A percentile compares a stretch with the other conserved stretches of the same genome.
Conservation (phyloP, 2,113 vertebrate species). For the Stigmatopora argus region DNA sequence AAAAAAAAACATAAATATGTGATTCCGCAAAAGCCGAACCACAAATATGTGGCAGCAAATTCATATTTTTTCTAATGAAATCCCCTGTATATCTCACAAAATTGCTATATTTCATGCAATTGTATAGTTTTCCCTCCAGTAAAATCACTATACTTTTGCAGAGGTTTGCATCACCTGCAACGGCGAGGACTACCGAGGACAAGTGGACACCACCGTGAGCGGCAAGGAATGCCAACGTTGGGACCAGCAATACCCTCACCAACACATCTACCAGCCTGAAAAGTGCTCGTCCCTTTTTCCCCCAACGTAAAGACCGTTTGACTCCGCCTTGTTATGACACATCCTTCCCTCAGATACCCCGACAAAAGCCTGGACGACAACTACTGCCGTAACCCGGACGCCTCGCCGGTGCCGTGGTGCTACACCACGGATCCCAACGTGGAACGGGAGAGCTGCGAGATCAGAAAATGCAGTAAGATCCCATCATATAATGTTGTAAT, state of each 20-base stretch:
- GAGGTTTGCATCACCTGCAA: constrained; percentile 87
- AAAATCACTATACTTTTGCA: constrained; percentile 41
- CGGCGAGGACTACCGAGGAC: constrained; percentile 87
- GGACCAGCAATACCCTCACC: constrained; percentile 89
- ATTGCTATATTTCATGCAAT: too few relatives aligned
- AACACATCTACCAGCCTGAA: constrained; percentile 85
- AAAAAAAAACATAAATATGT: too few relatives aligned
- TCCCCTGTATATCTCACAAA: too few relatives aligned
- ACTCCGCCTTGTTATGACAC: neutral
- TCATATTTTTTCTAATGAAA: too few relatives aligned
- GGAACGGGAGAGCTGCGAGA: constrained; percentile 82
- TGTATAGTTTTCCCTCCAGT: neutral
- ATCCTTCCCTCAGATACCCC: constrained; percentile 75
- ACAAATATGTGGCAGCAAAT: too few relatives aligned
- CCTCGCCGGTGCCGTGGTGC: constrained; percentile 91
- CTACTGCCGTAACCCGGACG: constrained; percentile 93
- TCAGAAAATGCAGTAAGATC: constrained; percentile 81
- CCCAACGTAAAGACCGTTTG: neutral
- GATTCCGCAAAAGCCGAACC: too few relatives aligned
- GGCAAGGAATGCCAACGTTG: constrained; percentile 91
- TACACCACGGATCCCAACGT: constrained; percentile 78
- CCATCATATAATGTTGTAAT: neutral
- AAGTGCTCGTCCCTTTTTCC: constrained; percentile 68
- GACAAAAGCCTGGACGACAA: constrained; percentile 92
- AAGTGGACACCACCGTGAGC: constrained; percentile 79